Base-by-base conservation (phyloP, 2,113 vertebrate species). In the Rhea americana region DNA sequence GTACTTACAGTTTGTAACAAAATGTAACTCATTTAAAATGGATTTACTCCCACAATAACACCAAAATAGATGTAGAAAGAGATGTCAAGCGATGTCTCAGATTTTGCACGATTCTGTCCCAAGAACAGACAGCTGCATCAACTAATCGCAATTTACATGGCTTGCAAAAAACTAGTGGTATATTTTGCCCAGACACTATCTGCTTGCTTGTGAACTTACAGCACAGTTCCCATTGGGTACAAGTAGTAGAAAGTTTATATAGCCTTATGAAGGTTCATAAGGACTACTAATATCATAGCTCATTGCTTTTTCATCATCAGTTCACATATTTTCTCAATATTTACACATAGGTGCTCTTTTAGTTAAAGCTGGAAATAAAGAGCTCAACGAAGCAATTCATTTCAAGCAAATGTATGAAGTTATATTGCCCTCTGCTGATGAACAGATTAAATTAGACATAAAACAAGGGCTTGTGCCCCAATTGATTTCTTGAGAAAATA, bases 381-480 rank as follows among this genome's bases (percentile, higher is more conserved):
- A 89, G 59, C 70, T 83, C 73, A 91, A 91, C 72, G 92, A 94
- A 92, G 85, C 92, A 95, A 89, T 82, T 65, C 21, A 45, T 80
- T 80, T 45, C 56, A 73, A 81, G 30, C 32, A 95, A 93, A 93
- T 73, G 5, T 47, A 87, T 89, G 67, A 95, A 85, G 81, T 92
- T 78, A 93, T 53, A 97, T 80, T 96, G 96, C 97, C 97, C 96
- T 97, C 97, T 98, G 75, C 96, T 97, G 97, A 95, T 79, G 12
- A 97, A 90, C 35, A 66, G 48, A 32, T 94, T 58, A 92, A 93
- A 97, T 3, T 76, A 50, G 41, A 66, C 55, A 85, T 47, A 87
- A 95, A 90, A 89, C 13, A 45, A 86, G 32, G 68, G 48, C n/a
- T 70, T 8, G 5, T 6, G 5, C 39, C 80, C 68, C 59, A 83